Percentiles rank a stretch among this genome's conserved stretches.
phyloP scores from a whole-genome alignment of 2,797 vertebrate genomes.

The Brotula barbata region DNA sequence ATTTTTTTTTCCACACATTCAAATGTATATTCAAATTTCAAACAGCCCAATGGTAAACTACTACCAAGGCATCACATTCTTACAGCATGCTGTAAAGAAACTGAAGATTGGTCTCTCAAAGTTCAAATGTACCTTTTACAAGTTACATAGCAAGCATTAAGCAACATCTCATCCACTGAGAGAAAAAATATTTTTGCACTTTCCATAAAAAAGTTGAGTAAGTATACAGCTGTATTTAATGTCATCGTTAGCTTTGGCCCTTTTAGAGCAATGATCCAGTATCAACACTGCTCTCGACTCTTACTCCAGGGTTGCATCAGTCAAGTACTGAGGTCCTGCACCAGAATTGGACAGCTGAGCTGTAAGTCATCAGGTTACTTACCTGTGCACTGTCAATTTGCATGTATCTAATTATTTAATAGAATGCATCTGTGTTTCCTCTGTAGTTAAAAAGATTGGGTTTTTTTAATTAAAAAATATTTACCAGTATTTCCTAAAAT shows the following conservation, averaged over 20 bases:
- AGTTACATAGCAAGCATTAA: not conserved
- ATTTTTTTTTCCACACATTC: no score
- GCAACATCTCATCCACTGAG: no score
- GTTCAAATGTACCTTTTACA: no score
- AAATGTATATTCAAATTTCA: no score
- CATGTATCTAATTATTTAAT: not conserved
- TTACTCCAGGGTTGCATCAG: slow-evolving; percentile 50
- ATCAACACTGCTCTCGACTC: slow-evolving; percentile 12
- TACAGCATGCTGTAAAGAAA: no score
- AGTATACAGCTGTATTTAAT: slow-evolving; percentile 10
- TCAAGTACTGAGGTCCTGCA: slow-evolving; percentile 17
- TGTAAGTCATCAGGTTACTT: slow-evolving; percentile 13
- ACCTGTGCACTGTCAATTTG: not conserved
- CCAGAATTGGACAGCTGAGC: slow-evolving; percentile 14
- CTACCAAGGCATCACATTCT: not conserved
- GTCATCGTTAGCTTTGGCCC: slow-evolving; percentile 11
- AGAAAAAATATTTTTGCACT: no score
- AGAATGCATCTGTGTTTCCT: slow-evolving; percentile 1
- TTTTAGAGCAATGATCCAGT: slow-evolving; percentile 14
- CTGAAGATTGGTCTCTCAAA: no score
- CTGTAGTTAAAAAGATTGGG: not conserved
- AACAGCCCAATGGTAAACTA: no score
- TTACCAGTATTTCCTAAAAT: no score
- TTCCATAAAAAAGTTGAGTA: not conserved
- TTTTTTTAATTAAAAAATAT: no score